Evolutionary conservation across 1,140 invertebrate species (phyloP), one percentile per base, ranked within the genome.

Genomic region (Marisa cornuarietis): DNA sequence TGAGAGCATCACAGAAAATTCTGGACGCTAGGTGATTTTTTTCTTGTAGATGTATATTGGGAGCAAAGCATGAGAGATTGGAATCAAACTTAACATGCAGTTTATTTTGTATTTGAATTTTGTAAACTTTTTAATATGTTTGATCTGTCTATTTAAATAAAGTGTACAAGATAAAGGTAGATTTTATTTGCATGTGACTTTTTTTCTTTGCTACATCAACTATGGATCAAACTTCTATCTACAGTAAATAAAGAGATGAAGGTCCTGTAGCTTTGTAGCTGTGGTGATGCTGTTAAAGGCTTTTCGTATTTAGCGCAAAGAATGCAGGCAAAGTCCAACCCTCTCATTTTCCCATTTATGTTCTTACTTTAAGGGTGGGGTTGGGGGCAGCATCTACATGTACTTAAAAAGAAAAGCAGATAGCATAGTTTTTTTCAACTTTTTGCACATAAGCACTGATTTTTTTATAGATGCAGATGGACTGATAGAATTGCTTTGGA

Each of bases 1-100:
- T 87, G 78, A 85, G 87, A 76, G 94, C 94, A 20, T 91, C 92
- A 20, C 86, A 89, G 75, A 83, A 85, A 58, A 90, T 91, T 75
- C 73, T 90, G 26, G 76, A 86, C 51, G 66, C 84, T 26, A 88
- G 86, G 88, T 90, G 79, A 71, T 58, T 16, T 69, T 49, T 74
- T 11, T 49, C 31, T 71, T 49, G 20, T 20, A 31, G 20, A 31
- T 42, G 18, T 0, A 10, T 31, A 71, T 7, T 71, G 24, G 9
- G 42, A 42, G 31, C 2, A 42, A 42, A 24, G 24, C 18, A 10
- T 71, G 18, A 51, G 31, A 20, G 42, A 51, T 31, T 1, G 26
- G 18, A 71, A 22, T 20, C 7, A 72, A 51, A 51, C 31, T 72
- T 11, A 20, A n/a, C n/a, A n/a, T n/a, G n/a, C n/a, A n/a, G n/a